Percentiles rank a stretch among this genome's conserved stretches.
phyloP scores from a whole-genome alignment of 2,888 invertebrate genomes.

The Arctia plantaginis region DNA sequence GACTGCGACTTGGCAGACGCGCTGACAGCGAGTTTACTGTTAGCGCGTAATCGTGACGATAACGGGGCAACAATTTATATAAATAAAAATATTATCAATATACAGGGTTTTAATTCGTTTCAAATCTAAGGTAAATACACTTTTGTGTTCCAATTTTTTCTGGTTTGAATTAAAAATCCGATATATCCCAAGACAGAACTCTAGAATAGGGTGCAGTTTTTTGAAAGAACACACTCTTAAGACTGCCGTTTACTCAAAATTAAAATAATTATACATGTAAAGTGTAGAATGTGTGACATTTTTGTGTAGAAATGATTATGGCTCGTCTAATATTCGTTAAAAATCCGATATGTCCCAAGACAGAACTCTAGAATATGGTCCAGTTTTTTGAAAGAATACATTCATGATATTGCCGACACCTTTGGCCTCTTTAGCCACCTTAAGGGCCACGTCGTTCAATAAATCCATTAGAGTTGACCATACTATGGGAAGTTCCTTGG shows the following conservation, averaged over 20 bases:
- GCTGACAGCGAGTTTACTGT: too few species aligned
- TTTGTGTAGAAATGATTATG: too few species aligned
- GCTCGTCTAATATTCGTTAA: neutral
- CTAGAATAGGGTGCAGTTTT: slow-evolving; percentile 4
- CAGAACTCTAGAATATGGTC: slow-evolving; percentile 3
- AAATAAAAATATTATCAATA: too few species aligned
- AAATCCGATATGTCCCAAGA: slow-evolving; percentile 10
- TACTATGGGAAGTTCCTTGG: slow-evolving; percentile 3
- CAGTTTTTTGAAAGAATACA: slow-evolving; percentile 4
- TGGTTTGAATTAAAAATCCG: slow-evolving; percentile 11
- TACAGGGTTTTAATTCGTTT: too few species aligned
- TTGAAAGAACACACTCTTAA: neutral
- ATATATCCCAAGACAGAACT: slow-evolving; percentile 11
- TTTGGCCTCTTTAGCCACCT: neutral
- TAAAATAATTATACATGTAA: too few species aligned
- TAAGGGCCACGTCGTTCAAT: neutral
- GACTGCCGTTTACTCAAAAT: too few species aligned
- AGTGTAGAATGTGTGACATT: too few species aligned
- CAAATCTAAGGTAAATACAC: too few species aligned
- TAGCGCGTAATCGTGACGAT: too few species aligned
- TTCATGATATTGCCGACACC: slow-evolving; percentile 7
- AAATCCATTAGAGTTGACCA: neutral
- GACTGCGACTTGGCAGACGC: too few species aligned
- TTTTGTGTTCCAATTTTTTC: too few species aligned
- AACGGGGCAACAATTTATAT: too few species aligned